Percentiles rank a stretch among this genome's conserved stretches.
phyloP scores from a whole-genome alignment of 2,797 vertebrate genomes.

The Lemur catta region DNA sequence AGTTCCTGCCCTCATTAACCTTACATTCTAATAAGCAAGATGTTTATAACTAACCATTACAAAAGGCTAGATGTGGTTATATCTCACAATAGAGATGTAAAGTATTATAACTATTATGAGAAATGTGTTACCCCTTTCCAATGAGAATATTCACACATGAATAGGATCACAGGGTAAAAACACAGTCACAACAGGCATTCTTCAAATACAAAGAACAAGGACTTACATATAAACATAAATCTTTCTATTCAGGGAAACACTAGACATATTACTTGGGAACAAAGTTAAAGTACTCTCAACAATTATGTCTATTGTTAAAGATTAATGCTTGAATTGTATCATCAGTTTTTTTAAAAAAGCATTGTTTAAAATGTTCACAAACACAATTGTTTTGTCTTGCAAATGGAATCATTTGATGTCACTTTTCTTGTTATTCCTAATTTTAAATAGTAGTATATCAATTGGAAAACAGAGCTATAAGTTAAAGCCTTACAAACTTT shows the following conservation, averaged over 20 bases:
- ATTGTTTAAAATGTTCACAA: constrained; percentile 62
- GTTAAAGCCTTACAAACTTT: constrained; percentile 15
- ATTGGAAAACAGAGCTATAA: constrained; percentile 32
- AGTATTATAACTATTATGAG: neutral
- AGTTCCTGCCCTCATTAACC: neutral
- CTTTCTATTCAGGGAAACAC: constrained; percentile 53
- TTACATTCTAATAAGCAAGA: constrained; percentile 4
- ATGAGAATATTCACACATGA: constrained; percentile 34
- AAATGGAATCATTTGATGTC: constrained; percentile 16
- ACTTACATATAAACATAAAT: constrained; percentile 49
- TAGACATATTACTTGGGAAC: constrained; percentile 22
- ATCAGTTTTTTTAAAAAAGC: constrained; percentile 24
- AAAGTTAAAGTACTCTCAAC: constrained; percentile 28
- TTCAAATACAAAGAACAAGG: constrained; percentile 53
- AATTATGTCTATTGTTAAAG: constrained; percentile 60
- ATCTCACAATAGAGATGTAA: neutral
- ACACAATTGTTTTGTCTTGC: constrained; percentile 42
- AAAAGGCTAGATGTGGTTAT: neutral
- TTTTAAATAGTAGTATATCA: constrained; percentile 47
- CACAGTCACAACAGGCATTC: constrained; percentile 13
- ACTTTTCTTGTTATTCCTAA: constrained; percentile 41
- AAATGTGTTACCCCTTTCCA: constrained; percentile 11
- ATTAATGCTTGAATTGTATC: constrained; percentile 46
- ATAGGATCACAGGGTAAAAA: constrained; percentile 5
- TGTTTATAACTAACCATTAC: neutral